These are phyloP conservation scores for Girardia tigrina DNA, from an alignment of 2,888 invertebrate genomes.

Conservation along the genomic window DNA sequence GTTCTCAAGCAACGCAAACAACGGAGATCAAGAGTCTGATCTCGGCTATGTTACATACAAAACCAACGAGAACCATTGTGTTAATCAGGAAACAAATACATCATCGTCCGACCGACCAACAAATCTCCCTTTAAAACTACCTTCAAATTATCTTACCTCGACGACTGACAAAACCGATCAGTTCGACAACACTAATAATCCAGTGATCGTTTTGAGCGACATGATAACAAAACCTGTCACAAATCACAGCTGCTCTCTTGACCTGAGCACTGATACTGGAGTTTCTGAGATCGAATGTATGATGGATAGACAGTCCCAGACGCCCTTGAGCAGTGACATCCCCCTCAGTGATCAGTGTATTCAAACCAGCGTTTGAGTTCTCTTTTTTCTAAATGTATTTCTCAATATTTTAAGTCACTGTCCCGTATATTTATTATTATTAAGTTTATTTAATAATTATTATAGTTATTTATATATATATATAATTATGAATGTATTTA, in stretches of 20 bases:
- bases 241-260: slow-evolving; percentile 14
- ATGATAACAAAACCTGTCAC: not conserved
- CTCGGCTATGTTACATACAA: not conserved
- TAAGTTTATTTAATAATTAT: too few relatives aligned
- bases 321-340: not conserved
- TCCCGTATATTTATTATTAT: too few relatives aligned
- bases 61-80: not conserved
- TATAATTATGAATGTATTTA: too few relatives aligned
- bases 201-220: not conserved
- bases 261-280: not conserved
- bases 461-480: too few relatives aligned
- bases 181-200: not conserved
- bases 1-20: not conserved
- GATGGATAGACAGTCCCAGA: not conserved
- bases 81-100: not conserved
- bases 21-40: not conserved
- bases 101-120: not conserved
- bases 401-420: too few relatives aligned
- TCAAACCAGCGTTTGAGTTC: too few relatives aligned
- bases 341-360: too few relatives aligned
- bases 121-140: too few relatives aligned
- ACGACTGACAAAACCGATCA: slow-evolving; percentile 12
- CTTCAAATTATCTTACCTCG: slow-evolving; percentile 15
- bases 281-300: not conserved
- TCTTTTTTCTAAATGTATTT: too few relatives aligned